Conservation (phyloP, 1,140 invertebrate genomes). For the Saccostrea echinata region DNA sequence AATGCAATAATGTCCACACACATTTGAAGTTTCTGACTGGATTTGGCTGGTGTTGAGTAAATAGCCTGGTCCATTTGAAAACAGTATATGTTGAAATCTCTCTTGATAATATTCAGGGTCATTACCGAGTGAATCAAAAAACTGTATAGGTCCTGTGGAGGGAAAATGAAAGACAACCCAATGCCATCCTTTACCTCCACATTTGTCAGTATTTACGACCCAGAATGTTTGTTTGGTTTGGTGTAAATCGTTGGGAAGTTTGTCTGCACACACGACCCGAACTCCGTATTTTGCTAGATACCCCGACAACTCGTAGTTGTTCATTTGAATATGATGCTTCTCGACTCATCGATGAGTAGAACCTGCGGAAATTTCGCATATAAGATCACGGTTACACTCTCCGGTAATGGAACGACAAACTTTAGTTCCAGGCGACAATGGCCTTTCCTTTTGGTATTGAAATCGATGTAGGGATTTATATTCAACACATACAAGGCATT, state of each 20-base stretch:
- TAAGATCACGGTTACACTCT: conserved; percentile 52
- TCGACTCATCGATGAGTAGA: conserved; percentile 49
- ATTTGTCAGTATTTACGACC: conserved; percentile 43
- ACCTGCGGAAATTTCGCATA: conserved; percentile 47
- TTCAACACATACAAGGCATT: conserved; percentile 37
- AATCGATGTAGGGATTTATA: conserved; percentile 37
- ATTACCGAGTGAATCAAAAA: conserved; percentile 40
- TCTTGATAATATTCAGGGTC: too few relatives aligned
- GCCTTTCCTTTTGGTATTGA: conserved; percentile 41
- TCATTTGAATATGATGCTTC: conserved; percentile 49
- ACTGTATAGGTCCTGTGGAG: conserved; percentile 37
- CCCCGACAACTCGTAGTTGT: conserved; percentile 28
- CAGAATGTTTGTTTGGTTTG: background rate
- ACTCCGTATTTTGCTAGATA: background rate
- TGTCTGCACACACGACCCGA: conserved; percentile 24
- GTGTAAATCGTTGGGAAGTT: background rate
- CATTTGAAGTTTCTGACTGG: background rate
- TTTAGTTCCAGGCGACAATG: conserved; percentile 48
- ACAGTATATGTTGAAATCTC: conserved; percentile 38
- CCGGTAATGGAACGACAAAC: conserved; percentile 42
- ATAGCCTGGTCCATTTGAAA: conserved; percentile 28
- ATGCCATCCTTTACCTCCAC: conserved; percentile 8
- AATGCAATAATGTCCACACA: conserved; percentile 41
- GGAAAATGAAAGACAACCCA: too few relatives aligned
- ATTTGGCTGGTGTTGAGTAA: too few relatives aligned